Base-by-base conservation (phyloP, 2,888 invertebrate species). In the Pantelozetes paolii region DNA sequence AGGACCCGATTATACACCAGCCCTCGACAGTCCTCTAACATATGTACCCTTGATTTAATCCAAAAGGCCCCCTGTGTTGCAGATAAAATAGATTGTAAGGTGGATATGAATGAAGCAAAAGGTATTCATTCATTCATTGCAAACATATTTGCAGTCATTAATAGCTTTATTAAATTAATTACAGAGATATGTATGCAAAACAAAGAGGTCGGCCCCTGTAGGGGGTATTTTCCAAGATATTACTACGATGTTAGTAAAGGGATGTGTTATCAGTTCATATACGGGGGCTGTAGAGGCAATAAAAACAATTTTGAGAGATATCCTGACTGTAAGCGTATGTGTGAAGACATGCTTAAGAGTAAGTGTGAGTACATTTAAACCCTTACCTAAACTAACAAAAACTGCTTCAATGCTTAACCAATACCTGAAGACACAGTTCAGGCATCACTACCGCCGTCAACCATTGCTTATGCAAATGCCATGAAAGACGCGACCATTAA, bases 251-350 rank as follows among this genome's bases (percentile, higher is more conserved):
- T 85, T 32, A 82, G 85, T 30, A 85, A 85, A 48, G 87, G 87
- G 30, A 85, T 85, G 36, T 97, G 97, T 81, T 88, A 88, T 79
- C 87, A 90, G 6, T 97, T 96, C 83, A 86, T 86, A 73, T 96
- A 89, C 84, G 89, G 90, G 30, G 95, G 94, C 50, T 97, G 97
- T 81, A 89, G 90, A 67, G 92, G 90, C 1, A 95, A 94, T 82
- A 86, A 86, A 57, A 96, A 96, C 82, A 92, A 92, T 82, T 96
- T 95, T 83, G 87, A 87, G 73, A 87, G 88, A 0, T 85, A 87
- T 74, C 87, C 88, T 73, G 86, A 87, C 62, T 94, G 94, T 79
- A 86, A 86, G 75, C 84, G 84, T 28, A 86, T 76, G 75, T 78
- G 78, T 72, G 78, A 78, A 75, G 74, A 74, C 70, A 75, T 77